Conservation (phyloP, 2,113 vertebrate species). For the Sciurus niger region DNA sequence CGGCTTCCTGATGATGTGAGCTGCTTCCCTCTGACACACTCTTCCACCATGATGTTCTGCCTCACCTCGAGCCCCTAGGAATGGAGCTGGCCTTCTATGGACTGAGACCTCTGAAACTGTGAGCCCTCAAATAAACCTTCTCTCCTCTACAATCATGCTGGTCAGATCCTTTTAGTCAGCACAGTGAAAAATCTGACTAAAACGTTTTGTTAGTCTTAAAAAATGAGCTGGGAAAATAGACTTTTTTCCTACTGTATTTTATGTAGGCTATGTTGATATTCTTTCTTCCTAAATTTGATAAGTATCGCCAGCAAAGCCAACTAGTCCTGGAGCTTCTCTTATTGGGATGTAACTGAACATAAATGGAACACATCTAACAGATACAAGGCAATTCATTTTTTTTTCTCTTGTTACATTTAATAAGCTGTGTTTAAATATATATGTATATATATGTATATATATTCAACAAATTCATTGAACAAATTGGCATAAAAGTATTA, state of each 20-base stretch:
- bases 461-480: not conserved
- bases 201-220: not conserved
- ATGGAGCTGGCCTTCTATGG: no score
- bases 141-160: no score
- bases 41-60: no score
- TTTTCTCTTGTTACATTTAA: not conserved
- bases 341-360: not conserved
- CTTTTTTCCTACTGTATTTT: not conserved
- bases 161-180: no score
- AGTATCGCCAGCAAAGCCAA: not conserved
- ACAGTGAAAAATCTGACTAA: no score
- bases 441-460: no score
- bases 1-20: no score
- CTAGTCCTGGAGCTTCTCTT: not conserved
- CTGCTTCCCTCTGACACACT: no score
- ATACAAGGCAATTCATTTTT: not conserved
- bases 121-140: no score
- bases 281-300: not conserved
- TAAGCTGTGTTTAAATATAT: not conserved
- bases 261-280: not conserved
- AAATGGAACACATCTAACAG: not conserved
- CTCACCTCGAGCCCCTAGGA: no score
- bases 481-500: not conserved
- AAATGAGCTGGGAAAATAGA: not conserved
- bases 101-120: no score